Conservation (phyloP, 2,797 vertebrate species). For the Antrozous pallidus region DNA sequence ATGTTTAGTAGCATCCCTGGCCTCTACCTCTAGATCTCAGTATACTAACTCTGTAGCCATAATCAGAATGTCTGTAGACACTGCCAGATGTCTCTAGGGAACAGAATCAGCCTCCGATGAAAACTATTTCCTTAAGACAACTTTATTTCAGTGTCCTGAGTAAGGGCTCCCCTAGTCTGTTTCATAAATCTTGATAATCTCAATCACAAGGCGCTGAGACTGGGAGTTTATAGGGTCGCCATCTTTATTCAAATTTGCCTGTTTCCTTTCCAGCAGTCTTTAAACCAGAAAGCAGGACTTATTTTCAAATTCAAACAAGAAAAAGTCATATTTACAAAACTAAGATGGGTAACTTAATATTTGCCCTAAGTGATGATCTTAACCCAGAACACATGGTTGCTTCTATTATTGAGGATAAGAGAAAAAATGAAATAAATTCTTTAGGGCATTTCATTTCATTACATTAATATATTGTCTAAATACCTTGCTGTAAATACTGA, state of each 20-base stretch:
- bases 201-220: not conserved
- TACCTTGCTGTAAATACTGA: not conserved
- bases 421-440: conserved; percentile 10
- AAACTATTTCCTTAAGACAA: not conserved
- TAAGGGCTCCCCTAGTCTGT: not conserved
- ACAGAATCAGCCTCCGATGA: not conserved
- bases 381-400: not conserved
- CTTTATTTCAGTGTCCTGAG: not conserved
- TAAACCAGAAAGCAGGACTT: not conserved
- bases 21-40: not conserved
- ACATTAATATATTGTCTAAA: not conserved
- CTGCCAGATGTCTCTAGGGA: not conserved
- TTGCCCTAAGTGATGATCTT: not conserved
- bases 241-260: not conserved
- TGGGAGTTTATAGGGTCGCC: not conserved
- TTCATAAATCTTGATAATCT: not conserved
- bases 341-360: not conserved
- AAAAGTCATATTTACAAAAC: not conserved
- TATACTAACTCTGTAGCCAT: too few species aligned
- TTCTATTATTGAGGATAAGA: not conserved
- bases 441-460: not conserved
- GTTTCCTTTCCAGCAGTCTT: not conserved
- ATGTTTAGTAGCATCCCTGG: not conserved
- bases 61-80: not conserved
- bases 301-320: not conserved